phyloP scores from a whole-genome alignment of 2,888 invertebrate species.

The Timema podura region DNA sequence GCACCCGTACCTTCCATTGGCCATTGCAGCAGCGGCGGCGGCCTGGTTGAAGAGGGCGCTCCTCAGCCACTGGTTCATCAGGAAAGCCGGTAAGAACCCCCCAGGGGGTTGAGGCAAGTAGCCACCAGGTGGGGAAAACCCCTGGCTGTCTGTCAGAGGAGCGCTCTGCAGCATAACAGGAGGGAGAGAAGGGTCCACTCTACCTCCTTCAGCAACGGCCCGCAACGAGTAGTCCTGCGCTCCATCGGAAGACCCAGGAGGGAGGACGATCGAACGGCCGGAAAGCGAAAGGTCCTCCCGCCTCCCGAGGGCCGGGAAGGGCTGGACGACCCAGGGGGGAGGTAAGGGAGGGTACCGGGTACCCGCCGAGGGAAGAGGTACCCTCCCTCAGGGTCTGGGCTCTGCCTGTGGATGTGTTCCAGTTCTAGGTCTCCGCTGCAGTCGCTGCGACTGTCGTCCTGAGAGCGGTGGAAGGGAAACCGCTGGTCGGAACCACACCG shows the following conservation, averaged over 20 bases:
- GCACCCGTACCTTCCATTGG: no score
- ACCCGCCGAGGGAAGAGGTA: neutral
- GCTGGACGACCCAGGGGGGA: neutral
- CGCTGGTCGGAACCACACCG: neutral
- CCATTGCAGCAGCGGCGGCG: conserved; percentile 41
- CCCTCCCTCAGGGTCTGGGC: no score
- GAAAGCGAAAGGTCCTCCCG: no score
- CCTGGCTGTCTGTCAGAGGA: conserved; percentile 10
- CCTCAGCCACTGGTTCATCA: conserved; percentile 71
- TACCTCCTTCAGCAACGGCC: neutral
- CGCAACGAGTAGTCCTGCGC: conserved; percentile 20
- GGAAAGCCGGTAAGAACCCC: conserved; percentile 48
- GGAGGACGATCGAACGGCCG: neutral
- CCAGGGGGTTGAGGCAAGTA: neutral
- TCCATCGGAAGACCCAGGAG: neutral
- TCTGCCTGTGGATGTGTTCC: no score
- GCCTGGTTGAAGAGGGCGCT: conserved; percentile 44
- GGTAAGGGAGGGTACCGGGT: no score
- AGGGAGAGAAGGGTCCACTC: conserved; percentile 9
- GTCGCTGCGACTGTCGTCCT: conserved; percentile 6
- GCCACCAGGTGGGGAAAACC: conserved; percentile 21
- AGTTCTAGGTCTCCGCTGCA: neutral
- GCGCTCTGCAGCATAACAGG: conserved; percentile 16
- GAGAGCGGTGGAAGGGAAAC: neutral
- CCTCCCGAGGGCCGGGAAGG: neutral